Base-by-base conservation (phyloP, 2,113 vertebrate genomes). In the Dicentrarchus labrax region DNA sequence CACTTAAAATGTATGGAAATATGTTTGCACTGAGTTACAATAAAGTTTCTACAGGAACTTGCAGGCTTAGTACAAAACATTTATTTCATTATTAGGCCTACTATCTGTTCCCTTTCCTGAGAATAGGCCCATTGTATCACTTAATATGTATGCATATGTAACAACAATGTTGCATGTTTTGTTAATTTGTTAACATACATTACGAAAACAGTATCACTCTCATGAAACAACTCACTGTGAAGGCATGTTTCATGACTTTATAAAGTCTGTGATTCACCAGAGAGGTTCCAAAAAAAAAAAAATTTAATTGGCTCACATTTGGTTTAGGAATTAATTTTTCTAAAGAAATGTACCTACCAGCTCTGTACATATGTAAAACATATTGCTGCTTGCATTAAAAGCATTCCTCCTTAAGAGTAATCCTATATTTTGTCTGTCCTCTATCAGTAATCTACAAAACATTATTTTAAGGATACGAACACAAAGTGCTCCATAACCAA, bases 401-500 rank as follows among this genome's bases (percentile, higher is more conserved):
- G 10, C 11, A 66, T 59, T 67, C 39, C 39, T 39, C 15, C 39
- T 21, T 38, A 39, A 8, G 22, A 64, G 24, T 5, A 71, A 48
- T 67, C 45, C 45, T 39, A 1, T 16, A 19, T 21, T 73, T n/a
- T 21, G 19, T 59, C 50, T 19, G 36, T 53, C 56, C 36, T 64
- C 41, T 53, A 47, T 82, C 61, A 47, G 59, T 24, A 54, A 64
- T 61, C 10, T 30, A 57, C n/a, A 76, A 66, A 67, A 64, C 12
- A 70, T 71, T 24, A 72, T 53, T 76, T 62, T 30, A 61, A 61
- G 36, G 24, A 82, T 78, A 76, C 1, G 8, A 51, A 72, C 8
- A 50, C 83, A 83, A 80, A 61, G 19, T 60, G 38, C 56, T 71
- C 54, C 64, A 69, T 66, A 56, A 72, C 72, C 16, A n/a, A 80